Evolutionary conservation across 2,113 vertebrate species (phyloP).

Genomic region (Vimba vimba): DNA sequence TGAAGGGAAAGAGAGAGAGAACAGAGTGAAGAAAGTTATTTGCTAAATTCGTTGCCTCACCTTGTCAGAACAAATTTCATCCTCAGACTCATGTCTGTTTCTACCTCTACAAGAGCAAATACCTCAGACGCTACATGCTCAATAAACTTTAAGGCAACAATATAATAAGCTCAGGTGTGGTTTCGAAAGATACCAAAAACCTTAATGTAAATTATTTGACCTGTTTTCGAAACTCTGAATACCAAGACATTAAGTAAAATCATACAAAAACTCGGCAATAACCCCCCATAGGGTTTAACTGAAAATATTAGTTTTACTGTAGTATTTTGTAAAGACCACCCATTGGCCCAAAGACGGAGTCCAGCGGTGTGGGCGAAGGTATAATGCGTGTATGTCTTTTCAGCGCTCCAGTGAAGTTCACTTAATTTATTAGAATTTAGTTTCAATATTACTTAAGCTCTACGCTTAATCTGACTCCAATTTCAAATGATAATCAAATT

Average conservation of each 20-base stretch:
- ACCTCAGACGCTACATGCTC: too few species aligned
- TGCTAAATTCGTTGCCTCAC: slow-evolving; percentile 75
- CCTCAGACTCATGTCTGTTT: slow-evolving; percentile 15
- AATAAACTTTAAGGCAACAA: slow-evolving; percentile 56
- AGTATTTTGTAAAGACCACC: too few species aligned
- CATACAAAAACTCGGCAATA: slow-evolving; percentile 37
- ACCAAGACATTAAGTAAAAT: not conserved
- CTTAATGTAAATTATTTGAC: slow-evolving; percentile 16
- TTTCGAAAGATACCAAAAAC: not conserved
- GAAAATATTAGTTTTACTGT: slow-evolving; percentile 1
- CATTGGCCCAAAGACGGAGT: too few species aligned
- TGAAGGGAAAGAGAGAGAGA: slow-evolving; percentile 49
- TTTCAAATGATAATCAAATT: too few species aligned
- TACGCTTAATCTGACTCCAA: too few species aligned
- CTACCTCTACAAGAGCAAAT: too few species aligned
- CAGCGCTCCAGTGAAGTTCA: too few species aligned
- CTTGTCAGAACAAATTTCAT: slow-evolving; percentile 73
- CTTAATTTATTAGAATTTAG: too few species aligned
- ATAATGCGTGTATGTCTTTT: too few species aligned
- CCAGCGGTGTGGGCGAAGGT: too few species aligned
- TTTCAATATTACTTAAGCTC: too few species aligned
- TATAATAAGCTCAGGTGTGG: slow-evolving; percentile 63
- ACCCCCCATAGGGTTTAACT: not conserved
- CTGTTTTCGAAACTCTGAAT: slow-evolving; percentile 15
- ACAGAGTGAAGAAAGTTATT: slow-evolving; percentile 65